phyloP scores from a whole-genome alignment of 1,140 invertebrate genomes.

The Babylonia areolata region DNA sequence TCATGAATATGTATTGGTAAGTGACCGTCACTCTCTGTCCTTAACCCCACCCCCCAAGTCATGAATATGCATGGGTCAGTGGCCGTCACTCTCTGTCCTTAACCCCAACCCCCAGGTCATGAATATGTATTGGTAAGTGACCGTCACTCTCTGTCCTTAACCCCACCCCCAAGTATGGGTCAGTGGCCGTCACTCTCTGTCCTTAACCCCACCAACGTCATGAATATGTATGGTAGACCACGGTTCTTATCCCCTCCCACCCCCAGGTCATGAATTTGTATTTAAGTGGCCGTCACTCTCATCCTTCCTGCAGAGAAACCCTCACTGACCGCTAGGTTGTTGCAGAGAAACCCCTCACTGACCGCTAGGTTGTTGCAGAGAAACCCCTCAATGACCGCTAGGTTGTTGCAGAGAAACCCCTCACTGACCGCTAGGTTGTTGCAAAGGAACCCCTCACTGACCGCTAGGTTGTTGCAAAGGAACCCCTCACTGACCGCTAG shows the following conservation, averaged over 20 bases:
- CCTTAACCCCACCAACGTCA: neutral
- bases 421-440: conserved; percentile 56
- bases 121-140: conserved; percentile 67
- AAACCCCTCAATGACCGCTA: conserved; percentile 52
- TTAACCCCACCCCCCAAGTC: conserved; percentile 48
- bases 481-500: conserved; percentile 56
- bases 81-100: too few species aligned
- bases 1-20: neutral
- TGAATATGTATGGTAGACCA: neutral
- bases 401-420: conserved; percentile 52
- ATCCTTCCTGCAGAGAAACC: too few species aligned
- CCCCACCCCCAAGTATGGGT: too few species aligned
- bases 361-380: conserved; percentile 55
- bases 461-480: conserved; percentile 53
- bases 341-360: conserved; percentile 57
- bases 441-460: conserved; percentile 54
- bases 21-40: too few species aligned
- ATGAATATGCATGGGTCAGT: conserved; percentile 56
- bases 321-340: too few species aligned
- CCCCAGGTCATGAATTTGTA: neutral
- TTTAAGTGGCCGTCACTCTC: conserved; percentile 1
- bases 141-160: neutral
- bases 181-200: too few species aligned
- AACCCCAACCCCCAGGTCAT: conserved; percentile 53
- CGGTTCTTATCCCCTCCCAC: too few species aligned